These are phyloP conservation scores for Apis mellifera DNA, from an alignment of 1,140 invertebrate species.

Conservation along the genomic window Amel_HAv3.1 CM009931.2:4854501-4855000, in stretches of 20 bases:
- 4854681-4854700: not conserved
- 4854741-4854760: slow-evolving; percentile 76
- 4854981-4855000: no score
- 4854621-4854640: not conserved
- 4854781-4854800: slow-evolving; percentile 47
- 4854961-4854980: not conserved
- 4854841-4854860: slow-evolving; percentile 17
- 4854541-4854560: no score
- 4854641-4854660: not conserved
- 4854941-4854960: slow-evolving; percentile 47
- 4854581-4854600: no score
- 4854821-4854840: slow-evolving; percentile 73
- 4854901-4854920: slow-evolving; percentile 51
- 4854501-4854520: no score
- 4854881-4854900: slow-evolving; percentile 32
- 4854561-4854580: no score
- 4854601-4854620: not conserved
- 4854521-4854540: no score
- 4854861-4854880: not conserved
- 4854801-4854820: slow-evolving; percentile 61
- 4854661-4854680: not conserved
- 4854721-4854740: slow-evolving; percentile 73
- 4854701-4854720: slow-evolving; percentile 25
- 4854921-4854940: not conserved
- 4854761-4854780: slow-evolving; percentile 67